Conservation (phyloP, 2,797 vertebrate genomes). For the Cuniculus paca region DNA sequence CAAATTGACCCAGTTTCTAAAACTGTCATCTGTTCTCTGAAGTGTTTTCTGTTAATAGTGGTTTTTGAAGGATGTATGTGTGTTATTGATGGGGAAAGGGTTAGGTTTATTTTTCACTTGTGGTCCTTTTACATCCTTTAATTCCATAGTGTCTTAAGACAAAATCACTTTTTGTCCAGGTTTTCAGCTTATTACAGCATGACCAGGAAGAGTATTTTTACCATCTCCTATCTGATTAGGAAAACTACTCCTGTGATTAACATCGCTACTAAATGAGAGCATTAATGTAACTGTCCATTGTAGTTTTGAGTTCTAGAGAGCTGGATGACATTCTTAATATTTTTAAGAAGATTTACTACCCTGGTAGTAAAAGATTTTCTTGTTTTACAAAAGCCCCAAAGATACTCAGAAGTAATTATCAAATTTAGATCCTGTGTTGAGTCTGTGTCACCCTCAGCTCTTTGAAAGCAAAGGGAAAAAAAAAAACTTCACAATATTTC, state of each 20-base stretch:
- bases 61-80: background rate
- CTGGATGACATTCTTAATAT: background rate
- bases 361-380: constrained; percentile 16
- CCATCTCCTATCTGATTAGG: constrained; percentile 30
- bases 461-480: constrained; percentile 44
- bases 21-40: constrained; percentile 44
- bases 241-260: constrained; percentile 32
- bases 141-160: constrained; percentile 43
- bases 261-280: background rate
- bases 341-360: background rate
- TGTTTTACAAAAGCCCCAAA: background rate
- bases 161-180: constrained; percentile 5
- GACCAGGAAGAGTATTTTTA: constrained; percentile 43
- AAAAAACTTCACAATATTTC: constrained; percentile 32
- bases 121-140: constrained; percentile 40
- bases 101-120: background rate
- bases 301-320: constrained; percentile 23
- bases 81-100: background rate
- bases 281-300: background rate
- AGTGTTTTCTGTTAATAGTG: constrained; percentile 40
- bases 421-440: background rate
- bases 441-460: background rate
- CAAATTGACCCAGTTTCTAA: constrained; percentile 70
- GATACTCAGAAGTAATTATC: background rate
- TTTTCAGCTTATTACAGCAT: background rate